Base-by-base conservation (phyloP, 2,888 invertebrate species). In the Nomada lathburiana region DNA sequence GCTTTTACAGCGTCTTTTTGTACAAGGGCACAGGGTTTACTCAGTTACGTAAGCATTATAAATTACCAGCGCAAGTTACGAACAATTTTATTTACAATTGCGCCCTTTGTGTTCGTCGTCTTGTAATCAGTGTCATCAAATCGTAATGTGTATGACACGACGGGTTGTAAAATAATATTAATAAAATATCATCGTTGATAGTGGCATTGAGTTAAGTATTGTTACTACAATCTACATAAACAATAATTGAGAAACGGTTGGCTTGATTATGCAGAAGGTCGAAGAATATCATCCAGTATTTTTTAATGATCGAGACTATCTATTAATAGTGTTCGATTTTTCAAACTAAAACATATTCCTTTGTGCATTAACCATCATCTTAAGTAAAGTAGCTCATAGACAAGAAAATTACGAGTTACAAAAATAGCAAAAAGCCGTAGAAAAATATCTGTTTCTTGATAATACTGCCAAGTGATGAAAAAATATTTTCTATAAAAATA, bases 241-340 rank as follows among this genome's bases (percentile, higher is more conserved):
- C n/a, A 18, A 20, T 77, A 36, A 78, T 55, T 60, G 71, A 57
- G 13, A 83, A 59, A 55, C 65, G 60, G 65, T 23, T 50, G 50
- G 20, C 20, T 59, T 36, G 42, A 73, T 80, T 84, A 81, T 77
- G 82, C 72, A 86, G 72, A 4, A 76, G 76, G 75, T 70, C n/a
- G 70, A 77, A 55, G 74, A 84, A 84, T 63, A 72, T 64, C 53
- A 20, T 68, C 52, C 26, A 71, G 84, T 73, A 76, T 85, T 84
- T 76, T 64, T 68, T 68, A 29, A 11, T 36, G 36, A 59, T 55
- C 53, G 16, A 68, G 55, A 62, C 64, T 74, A 52, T 76, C 53
- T 59, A 68, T 50, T 69, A 36, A 26, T 53, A 75, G 64, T 72
- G 55, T 64, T 42, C 29, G 36, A 55, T 42, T 44, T 50, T 50